Evolutionary conservation across 2,113 vertebrate genomes (phyloP).

Genomic region (Trichomycterus rosablanca): DNA sequence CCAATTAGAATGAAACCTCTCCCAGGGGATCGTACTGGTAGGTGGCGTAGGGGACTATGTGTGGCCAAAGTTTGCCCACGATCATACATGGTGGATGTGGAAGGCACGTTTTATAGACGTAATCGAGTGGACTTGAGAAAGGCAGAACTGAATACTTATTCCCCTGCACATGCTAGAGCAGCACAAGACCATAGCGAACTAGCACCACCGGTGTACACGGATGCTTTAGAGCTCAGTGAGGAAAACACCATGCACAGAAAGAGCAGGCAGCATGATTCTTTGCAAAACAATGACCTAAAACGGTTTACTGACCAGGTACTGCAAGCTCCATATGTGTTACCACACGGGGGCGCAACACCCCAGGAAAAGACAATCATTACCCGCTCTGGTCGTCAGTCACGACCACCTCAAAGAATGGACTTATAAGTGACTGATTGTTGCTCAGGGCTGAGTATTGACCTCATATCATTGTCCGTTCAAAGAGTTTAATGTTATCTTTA

Average conservation of each 20-base stretch:
- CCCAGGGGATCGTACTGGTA: conserved; percentile 1
- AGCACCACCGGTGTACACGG: neutral
- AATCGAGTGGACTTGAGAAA: conserved; percentile 6
- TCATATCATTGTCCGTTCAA: no score
- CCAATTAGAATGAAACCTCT: conserved; percentile 18
- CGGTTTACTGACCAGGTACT: neutral
- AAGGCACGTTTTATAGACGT: neutral
- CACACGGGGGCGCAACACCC: neutral
- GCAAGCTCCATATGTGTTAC: neutral
- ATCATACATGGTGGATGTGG: conserved; percentile 15
- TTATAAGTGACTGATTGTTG: neutral
- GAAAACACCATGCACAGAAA: neutral
- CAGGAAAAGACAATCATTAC: neutral
- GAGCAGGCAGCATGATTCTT: neutral
- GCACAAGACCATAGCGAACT: neutral
- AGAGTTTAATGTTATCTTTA: no score
- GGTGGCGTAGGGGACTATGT: conserved; percentile 1
- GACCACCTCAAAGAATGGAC: neutral
- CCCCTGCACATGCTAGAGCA: neutral
- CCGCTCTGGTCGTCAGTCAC: neutral
- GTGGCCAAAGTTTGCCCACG: neutral
- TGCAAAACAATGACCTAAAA: neutral
- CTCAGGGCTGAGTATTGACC: no score
- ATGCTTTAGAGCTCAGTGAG: neutral
- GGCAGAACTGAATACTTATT: neutral